Conservation (phyloP, 2,113 vertebrate species). For the Phyllostomus discolor region DNA sequence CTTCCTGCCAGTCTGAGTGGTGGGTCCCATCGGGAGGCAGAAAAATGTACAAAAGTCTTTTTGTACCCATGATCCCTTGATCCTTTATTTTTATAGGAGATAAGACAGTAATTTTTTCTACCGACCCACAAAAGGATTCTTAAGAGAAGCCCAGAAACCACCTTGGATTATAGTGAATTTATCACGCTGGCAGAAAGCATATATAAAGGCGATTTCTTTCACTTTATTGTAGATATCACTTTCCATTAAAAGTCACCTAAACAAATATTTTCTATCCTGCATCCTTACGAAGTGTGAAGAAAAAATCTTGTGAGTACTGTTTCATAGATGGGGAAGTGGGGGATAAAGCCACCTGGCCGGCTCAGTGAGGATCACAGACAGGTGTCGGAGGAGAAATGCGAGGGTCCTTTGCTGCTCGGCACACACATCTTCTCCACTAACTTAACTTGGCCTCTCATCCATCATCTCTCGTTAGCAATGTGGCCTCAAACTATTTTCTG, state of each 20-base stretch:
- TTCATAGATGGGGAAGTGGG: neutral
- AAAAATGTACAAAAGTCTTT: constrained; percentile 45
- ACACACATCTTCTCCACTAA: neutral
- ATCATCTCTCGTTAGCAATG: neutral
- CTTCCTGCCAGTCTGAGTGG: neutral
- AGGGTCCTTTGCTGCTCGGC: neutral
- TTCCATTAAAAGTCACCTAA: neutral
- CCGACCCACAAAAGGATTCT: constrained; percentile 40
- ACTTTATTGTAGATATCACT: constrained; percentile 23
- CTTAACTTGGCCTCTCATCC: neutral
- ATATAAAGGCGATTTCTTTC: constrained; percentile 34
- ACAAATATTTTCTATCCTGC: neutral
- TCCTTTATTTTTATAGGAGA: constrained; percentile 58
- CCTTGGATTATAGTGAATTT: constrained; percentile 57
- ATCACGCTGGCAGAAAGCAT: constrained; percentile 40
- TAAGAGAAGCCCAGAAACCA: constrained; percentile 26
- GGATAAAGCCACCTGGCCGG: neutral
- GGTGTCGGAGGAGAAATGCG: neutral
- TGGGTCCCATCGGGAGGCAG: neutral
- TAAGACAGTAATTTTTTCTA: constrained; percentile 58
- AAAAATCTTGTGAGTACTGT: neutral
- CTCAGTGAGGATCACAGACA: neutral
- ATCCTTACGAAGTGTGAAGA: neutral
- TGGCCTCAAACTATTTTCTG: neutral
- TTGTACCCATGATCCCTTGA: constrained; percentile 58